These are phyloP conservation scores for Zootermopsis nevadensis DNA, from an alignment of 2,888 invertebrate species.

Conservation along the genomic window DNA sequence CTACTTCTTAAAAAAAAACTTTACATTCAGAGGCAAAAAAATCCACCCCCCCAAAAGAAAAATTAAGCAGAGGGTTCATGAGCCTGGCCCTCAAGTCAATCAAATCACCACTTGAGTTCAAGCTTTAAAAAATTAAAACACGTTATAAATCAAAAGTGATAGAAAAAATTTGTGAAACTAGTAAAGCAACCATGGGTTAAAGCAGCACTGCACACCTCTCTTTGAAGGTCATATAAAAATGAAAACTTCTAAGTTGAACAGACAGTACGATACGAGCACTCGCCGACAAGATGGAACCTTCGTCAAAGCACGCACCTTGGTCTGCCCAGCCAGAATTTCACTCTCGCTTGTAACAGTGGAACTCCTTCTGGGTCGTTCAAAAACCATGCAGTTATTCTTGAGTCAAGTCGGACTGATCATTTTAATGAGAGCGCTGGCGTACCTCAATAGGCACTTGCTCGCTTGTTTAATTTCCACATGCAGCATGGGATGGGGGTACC, in stretches of 20 bases:
- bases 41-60: slow-evolving; percentile 23
- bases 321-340: slow-evolving; percentile 37
- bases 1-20: slow-evolving; percentile 17
- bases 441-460: slow-evolving; percentile 42
- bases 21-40: slow-evolving; percentile 38
- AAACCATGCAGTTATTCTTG: slow-evolving; percentile 47
- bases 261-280: slow-evolving; percentile 32
- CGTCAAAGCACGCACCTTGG: slow-evolving; percentile 45
- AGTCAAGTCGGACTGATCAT: slow-evolving; percentile 22
- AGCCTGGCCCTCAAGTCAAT: slow-evolving; percentile 41
- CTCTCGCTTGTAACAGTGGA: slow-evolving; percentile 43
- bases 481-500: slow-evolving; percentile 53
- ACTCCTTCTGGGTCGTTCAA: slow-evolving; percentile 38
- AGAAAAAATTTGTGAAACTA: background rate
- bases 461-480: slow-evolving; percentile 46
- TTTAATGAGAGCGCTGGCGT: slow-evolving; percentile 36
- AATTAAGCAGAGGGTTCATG: slow-evolving; percentile 20
- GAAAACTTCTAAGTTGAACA: slow-evolving; percentile 38
- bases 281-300: slow-evolving; percentile 31
- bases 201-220: slow-evolving; percentile 49
- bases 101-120: slow-evolving; percentile 45
- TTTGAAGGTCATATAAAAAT: slow-evolving; percentile 37
- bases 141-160: slow-evolving; percentile 10
- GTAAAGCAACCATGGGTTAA: slow-evolving; percentile 39
- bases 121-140: slow-evolving; percentile 45